Percentiles rank a stretch among this genome's conserved stretches.
These are phyloP conservation scores for Patella ulyssiponensis DNA, from an alignment of 2,888 invertebrate genomes.

Conservation along the genomic window DNA sequence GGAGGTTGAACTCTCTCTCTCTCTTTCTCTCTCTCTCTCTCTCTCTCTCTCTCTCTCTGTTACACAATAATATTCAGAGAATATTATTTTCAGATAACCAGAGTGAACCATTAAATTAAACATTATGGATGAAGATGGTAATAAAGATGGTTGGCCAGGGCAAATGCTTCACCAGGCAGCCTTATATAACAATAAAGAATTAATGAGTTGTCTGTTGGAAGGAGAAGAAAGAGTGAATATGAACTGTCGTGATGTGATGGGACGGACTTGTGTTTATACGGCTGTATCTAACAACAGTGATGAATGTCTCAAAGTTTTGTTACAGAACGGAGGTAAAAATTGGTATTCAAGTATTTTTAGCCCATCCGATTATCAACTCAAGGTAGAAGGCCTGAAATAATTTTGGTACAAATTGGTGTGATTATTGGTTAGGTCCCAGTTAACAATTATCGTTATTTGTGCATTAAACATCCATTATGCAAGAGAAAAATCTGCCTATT, in stretches of 20 bases:
- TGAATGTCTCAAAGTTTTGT: constrained; percentile 60
- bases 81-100: too few species aligned
- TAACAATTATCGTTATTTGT: too few species aligned
- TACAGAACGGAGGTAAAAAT: constrained; percentile 63
- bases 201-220: constrained; percentile 62
- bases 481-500: too few species aligned
- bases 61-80: too few species aligned
- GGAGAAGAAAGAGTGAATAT: constrained; percentile 60
- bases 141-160: constrained; percentile 54
- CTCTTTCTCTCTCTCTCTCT: too few species aligned
- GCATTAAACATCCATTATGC: too few species aligned
- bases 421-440: too few species aligned
- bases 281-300: constrained; percentile 68
- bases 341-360: background rate
- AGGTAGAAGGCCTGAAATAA: too few species aligned
- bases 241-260: constrained; percentile 60
- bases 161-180: constrained; percentile 66
- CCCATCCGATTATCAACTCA: too few species aligned
- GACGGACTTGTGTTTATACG: constrained; percentile 67
- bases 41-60: too few species aligned
- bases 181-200: constrained; percentile 64
- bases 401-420: too few species aligned
- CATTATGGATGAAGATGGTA: background rate
- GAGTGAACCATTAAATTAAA: background rate
- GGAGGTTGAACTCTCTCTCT: too few species aligned